Conservation (phyloP, 2,888 invertebrate species). For the Drosophila eohydei region DNA sequence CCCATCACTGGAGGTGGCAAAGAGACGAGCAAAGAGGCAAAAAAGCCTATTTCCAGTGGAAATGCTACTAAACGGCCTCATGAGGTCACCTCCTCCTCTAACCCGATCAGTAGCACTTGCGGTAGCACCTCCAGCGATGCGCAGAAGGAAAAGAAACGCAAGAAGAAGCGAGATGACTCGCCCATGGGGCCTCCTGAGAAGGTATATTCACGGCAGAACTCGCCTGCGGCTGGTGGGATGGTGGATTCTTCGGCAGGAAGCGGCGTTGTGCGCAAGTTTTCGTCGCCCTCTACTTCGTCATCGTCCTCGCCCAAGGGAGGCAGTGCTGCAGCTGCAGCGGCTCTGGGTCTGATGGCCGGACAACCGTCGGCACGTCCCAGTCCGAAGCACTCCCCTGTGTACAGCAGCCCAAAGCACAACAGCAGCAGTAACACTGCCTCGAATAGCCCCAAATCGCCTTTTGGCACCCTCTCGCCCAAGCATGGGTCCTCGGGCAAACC, state of each 20-base stretch:
- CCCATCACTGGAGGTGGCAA: slow-evolving; percentile 87
- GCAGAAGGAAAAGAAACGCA: slow-evolving; percentile 89
- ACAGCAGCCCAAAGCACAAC: slow-evolving; percentile 87
- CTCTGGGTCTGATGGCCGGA: slow-evolving; percentile 54
- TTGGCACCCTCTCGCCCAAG: slow-evolving; percentile 92
- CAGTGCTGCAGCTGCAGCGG: slow-evolving; percentile 46
- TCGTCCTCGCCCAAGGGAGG: slow-evolving; percentile 84
- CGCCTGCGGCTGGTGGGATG: slow-evolving; percentile 78
- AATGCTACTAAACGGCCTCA: slow-evolving; percentile 61
- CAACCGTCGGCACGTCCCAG: slow-evolving; percentile 86
- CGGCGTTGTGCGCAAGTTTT: slow-evolving; percentile 87
- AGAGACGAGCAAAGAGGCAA: slow-evolving; percentile 51
- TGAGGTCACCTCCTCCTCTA: slow-evolving; percentile 46
- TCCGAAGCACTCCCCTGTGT: slow-evolving; percentile 88
- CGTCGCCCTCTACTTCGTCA: slow-evolving; percentile 86
- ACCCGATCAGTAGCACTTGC: slow-evolving; percentile 30
- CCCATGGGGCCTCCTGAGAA: slow-evolving; percentile 90
- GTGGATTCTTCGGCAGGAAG: slow-evolving; percentile 86
- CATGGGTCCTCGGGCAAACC: slow-evolving; percentile 92
- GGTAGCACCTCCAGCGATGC: slow-evolving; percentile 47
- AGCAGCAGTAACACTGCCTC: slow-evolving; percentile 90
- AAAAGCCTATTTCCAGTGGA: slow-evolving; percentile 49
- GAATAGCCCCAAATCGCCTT: slow-evolving; percentile 90
- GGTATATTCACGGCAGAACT: slow-evolving; percentile 88
- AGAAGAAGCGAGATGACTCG: slow-evolving; percentile 89